Evolutionary conservation across 2,797 vertebrate genomes (phyloP).

Genomic region (Onychomys arenicola): DNA sequence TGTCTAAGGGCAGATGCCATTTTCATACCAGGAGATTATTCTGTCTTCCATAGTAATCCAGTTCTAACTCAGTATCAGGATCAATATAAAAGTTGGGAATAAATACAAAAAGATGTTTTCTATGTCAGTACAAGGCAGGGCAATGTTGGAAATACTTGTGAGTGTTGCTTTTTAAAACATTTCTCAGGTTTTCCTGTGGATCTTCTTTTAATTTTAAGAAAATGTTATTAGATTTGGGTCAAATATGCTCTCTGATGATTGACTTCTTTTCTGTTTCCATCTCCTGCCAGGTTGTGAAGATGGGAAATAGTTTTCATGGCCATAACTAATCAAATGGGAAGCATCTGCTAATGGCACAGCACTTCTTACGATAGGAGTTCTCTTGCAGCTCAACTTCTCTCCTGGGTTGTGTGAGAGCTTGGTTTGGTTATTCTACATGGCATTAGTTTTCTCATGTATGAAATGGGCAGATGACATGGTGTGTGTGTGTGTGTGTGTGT

Average conservation of each 20-base stretch:
- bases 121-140: not conserved
- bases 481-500: not conserved
- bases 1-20: not conserved
- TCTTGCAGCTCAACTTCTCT: not conserved
- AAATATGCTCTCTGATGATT: not conserved
- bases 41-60: not conserved
- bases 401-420: not conserved
- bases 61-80: slow-evolving; percentile 10
- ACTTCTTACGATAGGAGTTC: not conserved
- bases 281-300: not conserved
- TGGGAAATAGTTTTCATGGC: slow-evolving; percentile 26
- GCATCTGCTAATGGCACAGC: not conserved
- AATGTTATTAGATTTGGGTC: slow-evolving; percentile 43
- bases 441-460: not conserved
- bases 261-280: not conserved
- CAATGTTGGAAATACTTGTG: slow-evolving; percentile 48
- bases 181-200: slow-evolving; percentile 32
- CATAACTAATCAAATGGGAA: not conserved
- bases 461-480: not conserved
- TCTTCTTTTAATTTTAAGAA: slow-evolving; percentile 58
- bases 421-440: not conserved
- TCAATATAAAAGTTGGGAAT: slow-evolving; percentile 23
- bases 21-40: slow-evolving; percentile 11
- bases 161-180: slow-evolving; percentile 44
- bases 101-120: slow-evolving; percentile 44